These are phyloP conservation scores for Coreius guichenoti DNA, from an alignment of 2,797 vertebrate species.

Conservation along the genomic window DNA sequence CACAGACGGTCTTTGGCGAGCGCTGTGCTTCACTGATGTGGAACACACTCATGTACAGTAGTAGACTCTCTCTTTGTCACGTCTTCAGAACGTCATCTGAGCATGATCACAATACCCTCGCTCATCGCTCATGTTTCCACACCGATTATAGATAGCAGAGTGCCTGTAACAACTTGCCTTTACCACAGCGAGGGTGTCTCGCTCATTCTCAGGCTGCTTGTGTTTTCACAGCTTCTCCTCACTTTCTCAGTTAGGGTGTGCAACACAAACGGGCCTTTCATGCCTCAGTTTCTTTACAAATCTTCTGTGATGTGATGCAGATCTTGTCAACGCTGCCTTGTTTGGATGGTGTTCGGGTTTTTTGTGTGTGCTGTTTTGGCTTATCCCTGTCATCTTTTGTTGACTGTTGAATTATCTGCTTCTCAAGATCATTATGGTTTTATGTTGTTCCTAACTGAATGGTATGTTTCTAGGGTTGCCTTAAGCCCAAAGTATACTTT, in stretches of 20 bases:
- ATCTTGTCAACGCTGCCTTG: constrained; percentile 43
- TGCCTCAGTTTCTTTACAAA: background rate
- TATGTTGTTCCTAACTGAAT: background rate
- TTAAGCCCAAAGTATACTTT: background rate
- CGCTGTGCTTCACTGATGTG: background rate
- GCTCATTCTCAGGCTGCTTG: background rate
- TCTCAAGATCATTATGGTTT: background rate
- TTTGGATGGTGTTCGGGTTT: constrained; percentile 6
- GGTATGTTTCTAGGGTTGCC: background rate
- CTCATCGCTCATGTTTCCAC: constrained; percentile 37
- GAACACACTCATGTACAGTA: constrained; percentile 9
- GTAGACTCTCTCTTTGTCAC: constrained; percentile 6
- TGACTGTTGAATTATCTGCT: background rate
- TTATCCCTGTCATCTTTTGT: constrained; percentile 20
- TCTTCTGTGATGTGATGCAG: constrained; percentile 46
- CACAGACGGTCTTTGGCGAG: background rate
- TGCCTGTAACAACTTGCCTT: constrained; percentile 60
- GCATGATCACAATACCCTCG: constrained; percentile 41
- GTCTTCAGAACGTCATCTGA: constrained; percentile 33
- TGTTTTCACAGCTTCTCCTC: background rate
- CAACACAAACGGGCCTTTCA: constrained; percentile 22
- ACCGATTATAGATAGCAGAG: constrained; percentile 32
- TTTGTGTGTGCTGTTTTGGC: background rate
- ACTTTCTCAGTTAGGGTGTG: background rate
- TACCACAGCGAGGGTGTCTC: background rate